Conservation (phyloP, 37 sponge, comb jelly and placozoan species). For the Mnemiopsis leidyi region DNA sequence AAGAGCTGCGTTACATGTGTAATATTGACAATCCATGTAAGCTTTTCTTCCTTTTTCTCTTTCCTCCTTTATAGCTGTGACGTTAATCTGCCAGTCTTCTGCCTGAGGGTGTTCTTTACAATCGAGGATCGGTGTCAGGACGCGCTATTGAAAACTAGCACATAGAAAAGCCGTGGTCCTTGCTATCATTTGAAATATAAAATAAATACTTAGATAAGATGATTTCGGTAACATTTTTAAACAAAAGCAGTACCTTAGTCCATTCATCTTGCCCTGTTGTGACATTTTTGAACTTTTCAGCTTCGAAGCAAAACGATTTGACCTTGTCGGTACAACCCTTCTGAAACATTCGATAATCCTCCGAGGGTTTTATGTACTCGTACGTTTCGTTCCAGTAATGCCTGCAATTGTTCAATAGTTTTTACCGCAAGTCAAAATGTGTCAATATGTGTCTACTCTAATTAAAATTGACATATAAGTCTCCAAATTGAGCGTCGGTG, state of each 20-base stretch:
- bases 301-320: not conserved
- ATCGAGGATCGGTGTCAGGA: no score
- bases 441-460: no score
- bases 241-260: not conserved
- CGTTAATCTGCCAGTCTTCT: not conserved
- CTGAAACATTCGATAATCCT: slow-evolving; percentile 5
- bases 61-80: not conserved
- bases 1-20: not conserved
- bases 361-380: not conserved
- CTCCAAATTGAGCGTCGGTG: no score
- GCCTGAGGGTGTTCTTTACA: no score
- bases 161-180: no score
- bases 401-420: no score
- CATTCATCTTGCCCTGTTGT: not conserved
- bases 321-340: slow-evolving; percentile 14
- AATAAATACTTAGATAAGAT: no score
- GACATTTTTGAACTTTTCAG: not conserved
- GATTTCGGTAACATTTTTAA: no score
- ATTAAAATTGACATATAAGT: no score
- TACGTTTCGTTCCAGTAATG: not conserved
- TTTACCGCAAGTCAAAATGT: no score
- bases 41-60: not conserved
- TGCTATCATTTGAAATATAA: no score
- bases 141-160: no score
- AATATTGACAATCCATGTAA: not conserved